These are phyloP conservation scores for Pemphigus obesinymphae DNA, from an alignment of 1,140 invertebrate species.

Conservation along the genomic window DNA sequence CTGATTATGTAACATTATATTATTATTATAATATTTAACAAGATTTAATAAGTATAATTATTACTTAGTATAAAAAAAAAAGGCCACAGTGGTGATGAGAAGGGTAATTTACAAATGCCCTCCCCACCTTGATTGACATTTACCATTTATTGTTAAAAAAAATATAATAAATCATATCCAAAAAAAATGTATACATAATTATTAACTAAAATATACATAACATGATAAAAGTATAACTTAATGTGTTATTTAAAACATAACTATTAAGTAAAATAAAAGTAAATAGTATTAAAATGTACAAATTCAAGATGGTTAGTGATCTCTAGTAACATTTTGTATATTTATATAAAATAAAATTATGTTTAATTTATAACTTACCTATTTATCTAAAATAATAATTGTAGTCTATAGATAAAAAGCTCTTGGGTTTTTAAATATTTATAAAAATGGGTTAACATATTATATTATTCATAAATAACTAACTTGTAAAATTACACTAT, in stretches of 20 bases:
- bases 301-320: not conserved
- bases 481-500: not conserved
- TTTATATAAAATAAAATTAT: not conserved
- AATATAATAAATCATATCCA: not conserved
- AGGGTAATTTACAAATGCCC: not conserved
- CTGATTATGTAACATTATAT: not conserved
- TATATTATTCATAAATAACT: not conserved
- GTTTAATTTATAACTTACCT: not conserved
- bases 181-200: not conserved
- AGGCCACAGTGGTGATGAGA: constrained; percentile 6
- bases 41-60: not conserved
- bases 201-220: not conserved
- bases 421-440: not conserved
- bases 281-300: not conserved
- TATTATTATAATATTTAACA: not conserved
- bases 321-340: not conserved
- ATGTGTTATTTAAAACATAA: no score
- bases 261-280: not conserved
- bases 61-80: constrained; percentile 23
- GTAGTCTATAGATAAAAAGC: not conserved
- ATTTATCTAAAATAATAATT: not conserved
- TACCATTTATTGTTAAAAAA: not conserved
- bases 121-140: not conserved
- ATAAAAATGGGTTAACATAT: not conserved
- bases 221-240: not conserved